Evolutionary conservation across 2,113 vertebrate species (phyloP), one percentile per base, ranked within the genome.

Genomic region (Alces alces): DNA sequence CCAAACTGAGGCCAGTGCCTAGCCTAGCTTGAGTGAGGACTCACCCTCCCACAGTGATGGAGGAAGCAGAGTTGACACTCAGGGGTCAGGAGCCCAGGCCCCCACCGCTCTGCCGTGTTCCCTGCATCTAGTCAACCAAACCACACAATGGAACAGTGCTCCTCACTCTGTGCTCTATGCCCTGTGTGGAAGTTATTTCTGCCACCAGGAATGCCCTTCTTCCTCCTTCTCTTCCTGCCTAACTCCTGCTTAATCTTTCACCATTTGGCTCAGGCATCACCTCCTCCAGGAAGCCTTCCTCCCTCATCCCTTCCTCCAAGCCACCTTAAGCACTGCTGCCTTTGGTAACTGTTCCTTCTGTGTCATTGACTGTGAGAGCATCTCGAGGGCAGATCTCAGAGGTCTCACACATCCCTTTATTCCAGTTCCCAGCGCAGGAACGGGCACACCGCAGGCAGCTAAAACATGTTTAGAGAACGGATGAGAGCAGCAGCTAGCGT

Each of bases 281-380:
- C 76, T 92, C 61, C 55, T 92, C 64, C 87, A 89, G 58, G 90
- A 95, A 89, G 90, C 36, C 83, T 84, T 88, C 76, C 76, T 84
- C 54, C 61, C 76, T 64, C 58, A 84, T 1, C 36, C 47, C 60
- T 66, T 30, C 30, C 54, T 95, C 47, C 47, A 86, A 28, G 39
- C 33, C 36, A 45, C 25, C 21, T 1, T 39, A 92, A 89, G 39
- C n/a, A 7, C 52, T 36, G 16, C 61, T 50, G 73, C 47, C 11
- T 15, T 27, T 27, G 25, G 39, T 10, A 52, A 23, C 52, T 45
- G 45, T 61, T 27, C 16, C 47, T 57, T 73, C 57, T 39, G 10
- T 14, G 28, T 30, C 17, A 50, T 33, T 27, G 19, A 33, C 36
- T 30, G 8, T 19, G 7, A 55, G 54, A 50, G 60, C 30, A 58